Evolutionary conservation across 2,797 vertebrate genomes (phyloP).

Genomic region (Gastrophryne carolinensis): DNA sequence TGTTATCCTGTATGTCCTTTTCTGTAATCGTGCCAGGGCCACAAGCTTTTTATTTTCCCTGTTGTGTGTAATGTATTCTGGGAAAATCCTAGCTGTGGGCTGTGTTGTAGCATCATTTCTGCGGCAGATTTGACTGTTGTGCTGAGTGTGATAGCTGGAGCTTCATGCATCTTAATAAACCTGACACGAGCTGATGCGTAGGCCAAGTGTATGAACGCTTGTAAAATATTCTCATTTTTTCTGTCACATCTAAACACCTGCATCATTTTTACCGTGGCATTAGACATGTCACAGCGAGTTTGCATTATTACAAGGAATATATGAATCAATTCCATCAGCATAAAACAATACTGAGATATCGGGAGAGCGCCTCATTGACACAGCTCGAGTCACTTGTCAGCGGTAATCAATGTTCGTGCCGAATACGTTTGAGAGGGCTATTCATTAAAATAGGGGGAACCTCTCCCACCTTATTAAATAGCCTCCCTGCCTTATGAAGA

Average conservation of each 20-base stretch:
- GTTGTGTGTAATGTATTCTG: constrained; percentile 1
- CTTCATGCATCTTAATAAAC: constrained; percentile 36
- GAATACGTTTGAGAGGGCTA: too few relatives aligned
- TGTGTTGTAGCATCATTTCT: constrained; percentile 16
- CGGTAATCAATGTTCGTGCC: neutral
- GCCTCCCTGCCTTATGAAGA: too few relatives aligned
- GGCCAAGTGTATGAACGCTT: constrained; percentile 2
- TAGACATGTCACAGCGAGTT: constrained; percentile 22
- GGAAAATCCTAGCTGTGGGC: neutral
- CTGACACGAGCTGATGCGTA: constrained; percentile 20
- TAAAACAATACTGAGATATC: neutral
- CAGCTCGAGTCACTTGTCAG: neutral
- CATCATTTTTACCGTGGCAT: constrained; percentile 22
- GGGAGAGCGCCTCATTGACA: neutral
- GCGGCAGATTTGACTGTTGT: constrained; percentile 13
- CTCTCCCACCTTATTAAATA: too few relatives aligned
- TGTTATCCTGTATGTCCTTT: too few relatives aligned
- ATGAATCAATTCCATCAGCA: neutral
- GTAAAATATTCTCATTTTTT: constrained; percentile 31
- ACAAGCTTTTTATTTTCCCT: neutral
- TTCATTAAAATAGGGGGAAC: too few relatives aligned
- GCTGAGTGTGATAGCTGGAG: constrained; percentile 20
- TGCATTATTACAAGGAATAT: constrained; percentile 4
- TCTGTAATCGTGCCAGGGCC: neutral
- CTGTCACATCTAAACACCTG: constrained; percentile 29